These are phyloP conservation scores for Sesamia nonagrioides DNA, from an alignment of 1,140 invertebrate genomes.

Conservation along the genomic window DNA sequence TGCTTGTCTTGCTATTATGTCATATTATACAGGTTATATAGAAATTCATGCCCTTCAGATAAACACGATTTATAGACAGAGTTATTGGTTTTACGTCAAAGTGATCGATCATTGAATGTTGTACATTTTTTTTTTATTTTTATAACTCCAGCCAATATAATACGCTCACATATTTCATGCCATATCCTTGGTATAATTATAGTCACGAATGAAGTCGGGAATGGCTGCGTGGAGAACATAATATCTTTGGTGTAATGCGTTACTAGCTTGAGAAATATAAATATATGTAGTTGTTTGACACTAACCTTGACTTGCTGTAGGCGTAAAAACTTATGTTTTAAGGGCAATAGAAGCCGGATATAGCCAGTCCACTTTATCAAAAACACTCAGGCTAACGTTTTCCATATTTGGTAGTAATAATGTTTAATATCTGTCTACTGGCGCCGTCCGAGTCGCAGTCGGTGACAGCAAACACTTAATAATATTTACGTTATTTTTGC, in stretches of 20 bases:
- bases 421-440: slow-evolving; percentile 34
- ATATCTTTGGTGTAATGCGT: neutral
- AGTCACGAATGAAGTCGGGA: slow-evolving; percentile 5
- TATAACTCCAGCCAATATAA: slow-evolving; percentile 47
- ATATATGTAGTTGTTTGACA: slow-evolving; percentile 39
- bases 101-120: slow-evolving; percentile 80
- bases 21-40: neutral
- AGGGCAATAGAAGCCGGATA: slow-evolving; percentile 34
- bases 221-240: neutral
- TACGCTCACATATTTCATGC: slow-evolving; percentile 50
- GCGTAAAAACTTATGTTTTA: slow-evolving; percentile 12
- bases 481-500: slow-evolving; percentile 54
- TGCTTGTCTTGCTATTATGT: neutral
- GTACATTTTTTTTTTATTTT: slow-evolving; percentile 70
- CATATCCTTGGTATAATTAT: slow-evolving; percentile 28
- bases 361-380: slow-evolving; percentile 27
- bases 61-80: slow-evolving; percentile 73
- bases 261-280: slow-evolving; percentile 10
- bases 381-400: slow-evolving; percentile 15
- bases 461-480: slow-evolving; percentile 37
- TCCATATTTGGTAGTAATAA: slow-evolving; percentile 46
- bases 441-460: slow-evolving; percentile 27
- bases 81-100: slow-evolving; percentile 85
- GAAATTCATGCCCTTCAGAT: slow-evolving; percentile 37
- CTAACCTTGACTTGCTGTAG: slow-evolving; percentile 23